A percentile compares a stretch with the other conserved stretches of the same genome.
Evolutionary conservation across 2,113 vertebrate species (phyloP).

Genomic region (Antechinus flavipes): DNA sequence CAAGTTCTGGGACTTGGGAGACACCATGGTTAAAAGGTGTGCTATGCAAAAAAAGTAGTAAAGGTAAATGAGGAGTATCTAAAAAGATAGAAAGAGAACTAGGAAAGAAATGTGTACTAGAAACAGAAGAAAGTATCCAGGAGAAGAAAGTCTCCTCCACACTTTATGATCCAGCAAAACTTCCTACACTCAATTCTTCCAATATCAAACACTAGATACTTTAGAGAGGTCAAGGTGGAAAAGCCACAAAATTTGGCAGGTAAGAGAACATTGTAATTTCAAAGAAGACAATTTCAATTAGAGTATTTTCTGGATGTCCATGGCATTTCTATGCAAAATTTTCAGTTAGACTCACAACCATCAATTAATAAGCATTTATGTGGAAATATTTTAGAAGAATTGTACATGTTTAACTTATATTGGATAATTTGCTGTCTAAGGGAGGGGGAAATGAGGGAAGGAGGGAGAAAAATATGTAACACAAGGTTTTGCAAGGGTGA

Average conservation of each 20-base stretch:
- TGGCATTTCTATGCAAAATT: not conserved
- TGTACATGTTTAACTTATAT: too few species aligned
- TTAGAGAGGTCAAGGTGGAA: not conserved
- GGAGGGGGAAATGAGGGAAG: too few species aligned
- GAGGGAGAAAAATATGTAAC: too few species aligned
- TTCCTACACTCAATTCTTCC: not conserved
- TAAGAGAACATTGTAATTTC: not conserved
- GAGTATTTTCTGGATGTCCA: not conserved
- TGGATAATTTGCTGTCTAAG: too few species aligned
- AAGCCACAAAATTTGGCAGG: not conserved
- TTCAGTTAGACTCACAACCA: not conserved
- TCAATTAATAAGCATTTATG: not conserved
- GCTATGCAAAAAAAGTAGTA: not conserved
- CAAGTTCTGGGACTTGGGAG: not conserved
- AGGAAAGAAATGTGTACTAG: not conserved
- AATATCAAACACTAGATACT: not conserved
- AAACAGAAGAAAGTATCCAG: not conserved
- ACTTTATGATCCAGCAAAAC: not conserved
- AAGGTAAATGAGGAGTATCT: not conserved
- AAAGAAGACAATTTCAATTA: not conserved
- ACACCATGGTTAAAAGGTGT: not conserved
- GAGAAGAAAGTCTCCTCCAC: not conserved
- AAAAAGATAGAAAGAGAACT: not conserved
- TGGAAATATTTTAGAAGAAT: too few species aligned
- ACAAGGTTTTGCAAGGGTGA: too few species aligned